Conservation (phyloP, 2,797 vertebrate species). For the Brachyalestes nurse region DNA sequence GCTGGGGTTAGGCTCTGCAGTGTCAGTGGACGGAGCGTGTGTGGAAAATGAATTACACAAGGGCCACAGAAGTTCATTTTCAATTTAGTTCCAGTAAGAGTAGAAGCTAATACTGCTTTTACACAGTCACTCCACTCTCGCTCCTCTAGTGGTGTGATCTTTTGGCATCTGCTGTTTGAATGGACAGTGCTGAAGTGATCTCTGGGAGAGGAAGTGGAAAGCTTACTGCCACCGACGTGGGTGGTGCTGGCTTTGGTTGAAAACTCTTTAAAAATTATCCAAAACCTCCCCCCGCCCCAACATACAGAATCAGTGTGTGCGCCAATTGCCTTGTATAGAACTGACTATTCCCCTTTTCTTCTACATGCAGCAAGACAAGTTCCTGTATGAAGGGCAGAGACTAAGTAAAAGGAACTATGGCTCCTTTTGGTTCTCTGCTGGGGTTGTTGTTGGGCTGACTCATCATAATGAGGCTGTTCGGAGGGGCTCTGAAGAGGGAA, state of each 20-base stretch:
- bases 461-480: constrained; percentile 66
- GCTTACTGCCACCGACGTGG: constrained; percentile 33
- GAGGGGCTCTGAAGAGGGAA: constrained; percentile 73
- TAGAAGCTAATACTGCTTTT: constrained; percentile 32
- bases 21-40: constrained; percentile 39
- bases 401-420: constrained; percentile 19
- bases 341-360: neutral
- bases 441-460: constrained; percentile 62
- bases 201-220: constrained; percentile 21
- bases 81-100: constrained; percentile 36
- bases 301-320: neutral
- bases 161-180: constrained; percentile 38
- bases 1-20: constrained; percentile 56
- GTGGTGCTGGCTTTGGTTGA: constrained; percentile 30
- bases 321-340: neutral
- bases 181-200: constrained; percentile 40
- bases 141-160: constrained; percentile 43
- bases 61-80: constrained; percentile 46
- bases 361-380: constrained; percentile 14
- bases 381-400: constrained; percentile 13
- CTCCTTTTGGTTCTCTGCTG: constrained; percentile 32
- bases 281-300: neutral
- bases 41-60: constrained; percentile 55
- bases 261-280: constrained; percentile 19
- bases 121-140: constrained; percentile 44